Evolutionary conservation across 2,888 invertebrate genomes (phyloP), one percentile per base, ranked within the genome.

Genomic region (Nomada goodeniana): DNA sequence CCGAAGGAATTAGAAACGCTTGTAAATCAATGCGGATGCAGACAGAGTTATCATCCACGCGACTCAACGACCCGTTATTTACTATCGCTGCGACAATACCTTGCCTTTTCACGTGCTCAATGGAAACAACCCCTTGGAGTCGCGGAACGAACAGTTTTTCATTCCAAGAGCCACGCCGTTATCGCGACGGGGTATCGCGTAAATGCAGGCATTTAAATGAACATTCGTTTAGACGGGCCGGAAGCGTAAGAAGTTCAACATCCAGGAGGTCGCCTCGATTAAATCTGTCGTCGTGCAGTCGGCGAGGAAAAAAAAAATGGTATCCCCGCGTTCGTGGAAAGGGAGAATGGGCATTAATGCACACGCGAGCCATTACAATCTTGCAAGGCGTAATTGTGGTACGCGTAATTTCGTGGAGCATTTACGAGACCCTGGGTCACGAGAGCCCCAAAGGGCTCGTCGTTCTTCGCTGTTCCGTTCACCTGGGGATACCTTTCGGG

Each of bases 381-480:
- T 89, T 80, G 86, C 86, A 85, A 84, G 84, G 87, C 86, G 89
- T 86, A 88, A 86, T 85, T 88, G 89, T 83, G 85, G 86, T 23
- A 70, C 61, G 82, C 88, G 89, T 85, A 86, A 85, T 86, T 88
- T 85, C 75, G 69, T 79, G 77, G 80, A 85, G 86, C 89, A 80
- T 89, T 90, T 89, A 90, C 86, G 88, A 89, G 52, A 80, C 78
- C 75, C 63, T 57, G 69, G 74, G 82, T 74, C 75, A 80, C 80
- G 83, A 69, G 81, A 84, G 68, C 84, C 87, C 80, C 72, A 61
- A 70, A 78, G 84, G 82, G 75, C 74, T 81, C 81, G 81, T 87
- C 70, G 79, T 73, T 86, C 80, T 76, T 67, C 67, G 61, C 59
- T 50, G 53, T 74, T 68, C 55, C 69, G 63, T 70, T 83, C 80